Conservation (phyloP, 2,113 vertebrate species). For the Hemibagrus wyckioides region DNA sequence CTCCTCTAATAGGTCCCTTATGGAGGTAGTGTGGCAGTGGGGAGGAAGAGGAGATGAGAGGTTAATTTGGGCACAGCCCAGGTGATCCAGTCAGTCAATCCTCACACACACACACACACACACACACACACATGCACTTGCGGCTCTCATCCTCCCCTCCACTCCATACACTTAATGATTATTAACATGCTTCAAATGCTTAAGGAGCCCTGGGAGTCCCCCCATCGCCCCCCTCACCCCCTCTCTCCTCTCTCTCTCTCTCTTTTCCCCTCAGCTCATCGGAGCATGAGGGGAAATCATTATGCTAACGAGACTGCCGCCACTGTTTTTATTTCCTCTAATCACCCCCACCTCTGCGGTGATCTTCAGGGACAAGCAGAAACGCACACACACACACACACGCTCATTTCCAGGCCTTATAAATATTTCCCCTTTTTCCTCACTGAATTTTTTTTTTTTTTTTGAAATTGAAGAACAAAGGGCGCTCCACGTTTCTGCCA, state of each 20-base stretch:
- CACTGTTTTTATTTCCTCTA: slow-evolving; percentile 76
- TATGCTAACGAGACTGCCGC: slow-evolving; percentile 65
- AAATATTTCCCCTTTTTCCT: slow-evolving; percentile 62
- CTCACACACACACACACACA: slow-evolving; percentile 1
- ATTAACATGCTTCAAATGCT: slow-evolving; percentile 83
- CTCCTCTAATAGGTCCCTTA: slow-evolving; percentile 64
- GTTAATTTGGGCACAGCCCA: slow-evolving; percentile 87
- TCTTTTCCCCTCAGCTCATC: slow-evolving; percentile 65
- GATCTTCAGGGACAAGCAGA: slow-evolving; percentile 73
- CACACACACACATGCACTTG: slow-evolving; percentile 40
- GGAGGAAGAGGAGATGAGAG: slow-evolving; percentile 60
- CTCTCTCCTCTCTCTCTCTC: slow-evolving; percentile 74
- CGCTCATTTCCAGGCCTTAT: slow-evolving; percentile 67
- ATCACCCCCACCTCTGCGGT: slow-evolving; percentile 73
- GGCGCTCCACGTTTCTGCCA: slow-evolving; percentile 39
- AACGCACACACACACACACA: slow-evolving; percentile 45
- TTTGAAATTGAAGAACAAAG: slow-evolving; percentile 60
- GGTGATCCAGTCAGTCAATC: slow-evolving; percentile 75
- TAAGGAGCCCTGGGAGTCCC: slow-evolving; percentile 83
- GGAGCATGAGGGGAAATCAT: slow-evolving; percentile 63
- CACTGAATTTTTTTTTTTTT: slow-evolving; percentile 59
- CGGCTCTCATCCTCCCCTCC: slow-evolving; percentile 78
- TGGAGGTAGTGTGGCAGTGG: slow-evolving; percentile 53
- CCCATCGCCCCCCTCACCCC: slow-evolving; percentile 69
- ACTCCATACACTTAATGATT: slow-evolving; percentile 84